These are phyloP conservation scores for Haplochromis vanheusdeni DNA, from an alignment of 2,113 vertebrate species.

Conservation along the genomic window DNA sequence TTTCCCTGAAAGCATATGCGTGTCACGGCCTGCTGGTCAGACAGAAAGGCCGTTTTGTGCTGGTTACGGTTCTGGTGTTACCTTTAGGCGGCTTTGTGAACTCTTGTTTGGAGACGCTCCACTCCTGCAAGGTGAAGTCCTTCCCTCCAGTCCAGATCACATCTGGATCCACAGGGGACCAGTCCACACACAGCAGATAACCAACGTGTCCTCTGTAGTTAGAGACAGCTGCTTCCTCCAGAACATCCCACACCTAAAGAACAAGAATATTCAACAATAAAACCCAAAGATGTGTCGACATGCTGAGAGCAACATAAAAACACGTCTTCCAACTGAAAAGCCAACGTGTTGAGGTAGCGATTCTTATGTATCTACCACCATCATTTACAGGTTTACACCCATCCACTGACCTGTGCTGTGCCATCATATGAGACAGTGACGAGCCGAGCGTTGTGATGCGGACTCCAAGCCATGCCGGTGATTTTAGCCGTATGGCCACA, in stretches of 20 bases:
- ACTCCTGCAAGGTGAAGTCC: slow-evolving; percentile 91
- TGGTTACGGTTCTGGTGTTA: slow-evolving; percentile 22
- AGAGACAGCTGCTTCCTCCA: slow-evolving; percentile 79
- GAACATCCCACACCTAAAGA: slow-evolving; percentile 87
- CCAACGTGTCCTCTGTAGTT: slow-evolving; percentile 91
- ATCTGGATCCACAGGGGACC: slow-evolving; percentile 88
- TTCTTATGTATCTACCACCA: neutral
- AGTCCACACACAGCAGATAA: slow-evolving; percentile 83
- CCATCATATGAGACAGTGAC: slow-evolving; percentile 90
- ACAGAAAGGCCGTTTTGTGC: neutral
- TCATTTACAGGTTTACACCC: neutral
- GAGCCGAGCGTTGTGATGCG: slow-evolving; percentile 83
- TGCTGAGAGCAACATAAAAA: neutral
- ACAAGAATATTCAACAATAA: neutral
- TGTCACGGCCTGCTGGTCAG: fast-evolving
- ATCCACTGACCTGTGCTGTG: slow-evolving; percentile 82
- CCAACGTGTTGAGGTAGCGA: fast-evolving
- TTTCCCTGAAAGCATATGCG: slow-evolving; percentile 73
- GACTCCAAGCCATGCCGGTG: slow-evolving; percentile 90
- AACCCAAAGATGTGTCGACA: neutral
- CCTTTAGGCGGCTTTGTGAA: slow-evolving; percentile 86
- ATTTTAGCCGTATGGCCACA: slow-evolving; percentile 90
- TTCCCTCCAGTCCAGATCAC: slow-evolving; percentile 88
- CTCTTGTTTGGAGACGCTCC: slow-evolving; percentile 82
- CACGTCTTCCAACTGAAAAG: fast-evolving